Evolutionary conservation across 2,113 vertebrate species (phyloP), one percentile per base, ranked within the genome.

Genomic region (Tragelaphus scriptus): DNA sequence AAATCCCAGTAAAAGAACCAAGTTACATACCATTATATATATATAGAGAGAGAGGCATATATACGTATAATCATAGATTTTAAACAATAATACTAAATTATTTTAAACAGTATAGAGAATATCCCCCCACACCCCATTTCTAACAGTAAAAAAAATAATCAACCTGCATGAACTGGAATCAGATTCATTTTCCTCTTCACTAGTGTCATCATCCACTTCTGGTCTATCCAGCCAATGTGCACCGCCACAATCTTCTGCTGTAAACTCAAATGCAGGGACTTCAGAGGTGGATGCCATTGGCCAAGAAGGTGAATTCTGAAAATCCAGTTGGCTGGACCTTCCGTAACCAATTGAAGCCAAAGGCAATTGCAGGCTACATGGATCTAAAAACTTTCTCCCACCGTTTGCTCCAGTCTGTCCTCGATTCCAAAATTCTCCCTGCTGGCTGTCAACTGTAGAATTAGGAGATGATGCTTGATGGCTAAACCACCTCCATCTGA

Each of bases 401-500:
- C 93, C 98, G 87, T 98, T 98, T 97, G 98, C 97, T 98, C 98
- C 98, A 94, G 99, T 99, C 94, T 99, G 98, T 97, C 97, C 98
- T 98, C 99, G 99, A 85, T 98, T 99, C 98, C 99, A 99, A 98
- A 99, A 99, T 97, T 99, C 99, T 99, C 98, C 99, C 96, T 99
- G 99, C 97, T 99, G 99, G 97, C 98, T 99, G 97, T 99, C 99
- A 95, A 58, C 82, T 47, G 98, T 84, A n/a, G 98, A 98, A 90
- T 98, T 98, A 97, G 99, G 98, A 97, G 99, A 98, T 87, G 99
- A 99, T 4, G 99, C 98, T 98, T 99, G 99, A 99, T 99, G 99
- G 98, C 99, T 99, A 98, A 99, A 99, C 99, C 99, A 99, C 99
- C 99, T 99, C 99, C 99, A 99, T 99, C 99, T 99, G 99, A 99